phyloP scores from a whole-genome alignment of 1,140 invertebrate species.

The Drosophila erecta region DNA sequence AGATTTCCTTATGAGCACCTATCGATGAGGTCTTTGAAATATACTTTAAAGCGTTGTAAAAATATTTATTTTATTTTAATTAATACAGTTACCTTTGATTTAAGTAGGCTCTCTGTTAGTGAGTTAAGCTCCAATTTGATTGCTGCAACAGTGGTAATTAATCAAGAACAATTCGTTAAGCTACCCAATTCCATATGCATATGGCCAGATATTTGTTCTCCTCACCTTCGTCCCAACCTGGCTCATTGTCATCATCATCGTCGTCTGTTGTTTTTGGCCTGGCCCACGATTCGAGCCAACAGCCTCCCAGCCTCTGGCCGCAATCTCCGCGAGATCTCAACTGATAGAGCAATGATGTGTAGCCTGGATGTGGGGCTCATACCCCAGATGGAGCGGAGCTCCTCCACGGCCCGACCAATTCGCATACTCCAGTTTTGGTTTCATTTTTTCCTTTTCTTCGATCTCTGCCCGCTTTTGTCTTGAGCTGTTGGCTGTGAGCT shows the following conservation, averaged over 20 bases:
- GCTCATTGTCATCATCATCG: constrained; percentile 33
- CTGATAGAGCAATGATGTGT: constrained; percentile 82
- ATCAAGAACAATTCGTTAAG: not conserved
- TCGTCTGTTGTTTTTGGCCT: constrained; percentile 41
- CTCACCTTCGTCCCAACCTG: constrained; percentile 24
- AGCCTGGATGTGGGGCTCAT: constrained; percentile 50
- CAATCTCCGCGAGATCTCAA: constrained; percentile 76
- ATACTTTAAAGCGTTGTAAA: no score
- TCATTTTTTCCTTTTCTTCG: constrained; percentile 14
- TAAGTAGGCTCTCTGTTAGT: no score
- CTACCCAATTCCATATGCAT: constrained; percentile 17
- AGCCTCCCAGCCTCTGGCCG: constrained; percentile 39
- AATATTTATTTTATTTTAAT: no score
- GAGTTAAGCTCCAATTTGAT: no score
- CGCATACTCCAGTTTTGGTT: constrained; percentile 70
- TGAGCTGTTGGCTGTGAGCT: constrained; percentile 5
- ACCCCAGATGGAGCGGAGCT: constrained; percentile 24
- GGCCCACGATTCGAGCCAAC: constrained; percentile 31
- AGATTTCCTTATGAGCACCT: not conserved
- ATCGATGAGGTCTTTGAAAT: not conserved
- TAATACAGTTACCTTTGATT: no score
- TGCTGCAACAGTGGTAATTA: no score
- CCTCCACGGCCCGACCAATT: constrained; percentile 44
- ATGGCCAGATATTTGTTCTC: constrained; percentile 23
- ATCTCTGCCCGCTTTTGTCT: constrained; percentile 35